Evolutionary conservation across 2,113 vertebrate genomes (phyloP).

Genomic region (Misgurnus mizolepis): DNA sequence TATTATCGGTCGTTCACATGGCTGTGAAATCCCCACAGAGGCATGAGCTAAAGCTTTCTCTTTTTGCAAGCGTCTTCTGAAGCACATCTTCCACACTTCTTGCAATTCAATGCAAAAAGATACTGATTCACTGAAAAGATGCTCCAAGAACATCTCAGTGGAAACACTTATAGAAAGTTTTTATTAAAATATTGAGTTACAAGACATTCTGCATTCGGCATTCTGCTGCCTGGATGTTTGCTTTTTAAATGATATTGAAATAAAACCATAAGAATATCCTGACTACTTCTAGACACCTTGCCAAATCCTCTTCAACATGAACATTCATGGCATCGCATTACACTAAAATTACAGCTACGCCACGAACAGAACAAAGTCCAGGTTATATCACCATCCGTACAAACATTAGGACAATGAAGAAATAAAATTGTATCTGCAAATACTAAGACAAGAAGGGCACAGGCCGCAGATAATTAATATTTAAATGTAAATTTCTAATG

Average conservation of each 20-base stretch:
- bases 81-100: conserved; percentile 36
- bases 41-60: conserved; percentile 42
- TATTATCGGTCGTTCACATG: conserved; percentile 72
- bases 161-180: neutral
- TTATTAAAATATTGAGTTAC: neutral
- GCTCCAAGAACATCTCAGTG: neutral
- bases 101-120: neutral
- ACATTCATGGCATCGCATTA: conserved; percentile 17
- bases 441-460: neutral
- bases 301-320: neutral
- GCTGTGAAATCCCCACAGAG: conserved; percentile 62
- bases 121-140: neutral
- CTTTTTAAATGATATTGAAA: neutral
- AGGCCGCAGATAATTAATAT: neutral
- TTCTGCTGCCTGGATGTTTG: neutral
- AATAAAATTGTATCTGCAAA: neutral
- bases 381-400: conserved; percentile 20
- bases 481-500: neutral
- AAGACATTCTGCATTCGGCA: neutral
- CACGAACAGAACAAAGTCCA: conserved; percentile 14
- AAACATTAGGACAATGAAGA: neutral
- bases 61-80: conserved; percentile 53
- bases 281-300: neutral
- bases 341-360: conserved; percentile 4
- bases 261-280: neutral